Base-by-base conservation (phyloP, 35 echinoderm and acorn worm species). In the Apostichopus californicus region DNA sequence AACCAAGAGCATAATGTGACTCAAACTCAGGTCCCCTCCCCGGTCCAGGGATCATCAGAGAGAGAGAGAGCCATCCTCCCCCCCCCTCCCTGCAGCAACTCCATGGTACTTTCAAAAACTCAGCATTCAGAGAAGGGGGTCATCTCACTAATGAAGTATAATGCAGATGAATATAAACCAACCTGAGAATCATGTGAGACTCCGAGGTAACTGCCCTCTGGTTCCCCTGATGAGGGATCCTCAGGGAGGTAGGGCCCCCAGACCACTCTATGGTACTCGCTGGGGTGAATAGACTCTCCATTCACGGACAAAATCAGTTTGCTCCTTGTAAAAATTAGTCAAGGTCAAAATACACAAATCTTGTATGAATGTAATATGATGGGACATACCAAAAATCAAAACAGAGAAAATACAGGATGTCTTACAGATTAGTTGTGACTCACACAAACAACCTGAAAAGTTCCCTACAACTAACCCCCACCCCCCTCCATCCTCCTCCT, bases 191-290 rank as follows among this genome's bases (percentile, higher is more conserved):
- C 86, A 72, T 89, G 86, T 7, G 86, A 68, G 4, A 89, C 86
- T 5, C 86, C 86, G 4, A 98, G 77, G 54, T 93, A 93, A 72
- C 93, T 95, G 21, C 83, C 86, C 54, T 98, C 97, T 89, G 86
- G 86, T 56, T 98, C 95, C 28, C 93, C 90, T 5, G 87, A 77
- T 8, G 88, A 14, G 8, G 78, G 72, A 65, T 98, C 94, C 14
- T 96, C 71, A 1, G 97, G 97, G 14, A 98, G 93, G 91, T 93
- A 98, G 2, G 94, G 97, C 53, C 95, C 96, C 97, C 97, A 98
- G 7, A 98, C 91, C 1, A 98, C 90, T 26, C 97, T 77, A 59
- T 98, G 97, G 59, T 88, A 96, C 17, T 98, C 97, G 82, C 91
- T 96, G 21, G 92, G 81, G 78, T 72, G 57, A 9, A 15, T 25